These are phyloP conservation scores for Montipora cactus DNA, from an alignment of 64 coral and sea anemone genomes.

Conservation along the genomic window DNA sequence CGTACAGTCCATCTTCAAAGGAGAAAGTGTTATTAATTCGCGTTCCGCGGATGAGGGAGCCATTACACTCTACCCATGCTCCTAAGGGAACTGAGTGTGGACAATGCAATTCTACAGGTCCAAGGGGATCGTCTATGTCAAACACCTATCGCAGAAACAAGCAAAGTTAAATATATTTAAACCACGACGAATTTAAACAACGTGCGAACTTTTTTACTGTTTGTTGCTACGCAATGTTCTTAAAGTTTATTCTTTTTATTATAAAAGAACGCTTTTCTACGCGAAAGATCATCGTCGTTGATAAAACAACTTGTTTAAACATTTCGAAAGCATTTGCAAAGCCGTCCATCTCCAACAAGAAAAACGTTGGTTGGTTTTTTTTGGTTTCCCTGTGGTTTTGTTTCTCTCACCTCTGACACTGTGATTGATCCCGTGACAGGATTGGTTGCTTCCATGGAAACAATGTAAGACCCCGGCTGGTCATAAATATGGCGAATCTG, in stretches of 20 bases:
- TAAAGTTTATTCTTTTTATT: too few relatives aligned
- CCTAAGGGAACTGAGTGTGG: slow-evolving; percentile 69
- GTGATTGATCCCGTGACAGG: slow-evolving; percentile 47
- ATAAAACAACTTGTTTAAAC: too few relatives aligned
- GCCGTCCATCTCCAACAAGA: too few relatives aligned
- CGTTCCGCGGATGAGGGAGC: slow-evolving; percentile 68
- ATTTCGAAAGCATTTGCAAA: too few relatives aligned
- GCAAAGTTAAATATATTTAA: too few relatives aligned
- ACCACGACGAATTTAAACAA: too few relatives aligned
- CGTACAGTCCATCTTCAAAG: slow-evolving; percentile 60
- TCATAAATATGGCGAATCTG: slow-evolving; percentile 69
- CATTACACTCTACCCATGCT: slow-evolving; percentile 77
- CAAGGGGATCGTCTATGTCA: slow-evolving; percentile 66
- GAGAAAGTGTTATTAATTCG: slow-evolving; percentile 81
- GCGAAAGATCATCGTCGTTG: too few relatives aligned
- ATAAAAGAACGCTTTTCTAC: too few relatives aligned
- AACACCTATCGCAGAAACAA: slow-evolving; percentile 8
- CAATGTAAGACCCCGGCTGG: slow-evolving; percentile 74
- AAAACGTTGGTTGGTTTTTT: too few relatives aligned
- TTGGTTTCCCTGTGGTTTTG: not conserved
- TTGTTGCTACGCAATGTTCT: too few relatives aligned
- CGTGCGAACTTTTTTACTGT: too few relatives aligned
- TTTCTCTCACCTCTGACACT: slow-evolving; percentile 10
- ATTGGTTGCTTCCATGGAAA: slow-evolving; percentile 69
- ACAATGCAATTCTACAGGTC: slow-evolving; percentile 54